A percentile compares a stretch with the other conserved stretches of the same genome.
Conservation (phyloP, 2,797 vertebrate species). For the Tapirus indicus region DNA sequence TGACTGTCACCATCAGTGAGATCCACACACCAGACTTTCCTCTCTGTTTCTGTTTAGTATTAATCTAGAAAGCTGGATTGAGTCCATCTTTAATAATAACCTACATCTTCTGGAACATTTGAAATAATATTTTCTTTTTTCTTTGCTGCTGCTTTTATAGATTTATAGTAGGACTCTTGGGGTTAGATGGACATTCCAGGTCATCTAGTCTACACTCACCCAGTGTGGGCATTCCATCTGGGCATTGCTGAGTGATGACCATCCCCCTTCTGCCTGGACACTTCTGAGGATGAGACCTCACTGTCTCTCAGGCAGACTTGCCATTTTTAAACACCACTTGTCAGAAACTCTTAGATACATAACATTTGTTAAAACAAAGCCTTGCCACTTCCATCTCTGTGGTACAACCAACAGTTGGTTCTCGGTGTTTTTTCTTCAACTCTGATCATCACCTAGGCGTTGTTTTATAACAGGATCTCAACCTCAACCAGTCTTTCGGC, state of each 20-base stretch:
- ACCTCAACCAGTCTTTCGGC: background rate
- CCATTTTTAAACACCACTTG: background rate
- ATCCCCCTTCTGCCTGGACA: background rate
- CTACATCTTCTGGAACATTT: background rate
- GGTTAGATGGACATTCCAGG: background rate
- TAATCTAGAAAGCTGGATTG: background rate
- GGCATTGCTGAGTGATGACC: background rate
- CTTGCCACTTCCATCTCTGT: background rate
- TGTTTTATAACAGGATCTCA: background rate
- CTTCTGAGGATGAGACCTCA: background rate
- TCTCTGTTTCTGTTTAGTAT: background rate
- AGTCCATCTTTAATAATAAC: background rate
- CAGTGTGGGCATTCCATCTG: accelerated
- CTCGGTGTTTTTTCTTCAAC: background rate
- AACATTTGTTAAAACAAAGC: background rate
- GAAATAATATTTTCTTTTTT: background rate
- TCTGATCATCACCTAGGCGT: background rate
- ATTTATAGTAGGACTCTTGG: background rate
- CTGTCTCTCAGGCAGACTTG: background rate
- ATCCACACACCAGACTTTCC: background rate
- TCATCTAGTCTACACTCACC: background rate
- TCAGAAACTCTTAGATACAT: background rate
- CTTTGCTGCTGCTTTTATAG: background rate
- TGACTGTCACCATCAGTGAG: background rate
- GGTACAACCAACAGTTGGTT: too few relatives aligned